Base-by-base conservation (phyloP, 1,140 invertebrate genomes). In the Spodoptera litura region DNA sequence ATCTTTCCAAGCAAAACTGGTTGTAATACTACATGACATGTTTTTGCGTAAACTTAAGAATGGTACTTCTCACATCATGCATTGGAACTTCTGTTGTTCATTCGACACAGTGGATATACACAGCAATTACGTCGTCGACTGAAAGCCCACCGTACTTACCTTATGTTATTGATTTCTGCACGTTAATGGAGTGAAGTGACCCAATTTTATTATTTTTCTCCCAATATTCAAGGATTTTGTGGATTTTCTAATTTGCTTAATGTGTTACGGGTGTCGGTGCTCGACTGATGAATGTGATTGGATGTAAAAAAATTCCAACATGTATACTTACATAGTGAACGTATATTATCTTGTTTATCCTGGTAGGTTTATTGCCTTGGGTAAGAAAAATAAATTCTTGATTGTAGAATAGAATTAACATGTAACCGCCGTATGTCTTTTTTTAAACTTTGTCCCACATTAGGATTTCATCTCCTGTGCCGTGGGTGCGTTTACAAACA, bases 141-240 rank as follows among this genome's bases (percentile, higher is more conserved):
- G 77, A 81, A 81, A 79, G 80, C 71, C 61, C 53, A 51, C 51
- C 53, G 62, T 61, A 75, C 49, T 64, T 77, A 68, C 75, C 75
- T 66, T 77, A 68, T 77, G 44, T 68, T 88, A 87, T 88, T 87
- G 85, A 88, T 87, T 88, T 75, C 73, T 73, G 76, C 78, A 59
- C 80, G 81, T 75, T 85, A 88, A 88, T 82, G 82, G 87, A 84
- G 78, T 78, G 66, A 61, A 81, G 78, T 88, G 87, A 88, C 85
- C 83, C 75, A 81, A 62, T 86, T 82, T 70, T 70, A 72, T 77
- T 80, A 62, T 70, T 70, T 70, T 70, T 70, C 66, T 70, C 49
- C 13, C n/a, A 20, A 53, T 53, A 31, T 53, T n/a, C 66, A 31
- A n/a, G 25, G 25, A 12, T 53, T 70, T 70, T 15, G 12, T 44